Conservation (phyloP, 2,113 vertebrate species). For the Athene noctua region DNA sequence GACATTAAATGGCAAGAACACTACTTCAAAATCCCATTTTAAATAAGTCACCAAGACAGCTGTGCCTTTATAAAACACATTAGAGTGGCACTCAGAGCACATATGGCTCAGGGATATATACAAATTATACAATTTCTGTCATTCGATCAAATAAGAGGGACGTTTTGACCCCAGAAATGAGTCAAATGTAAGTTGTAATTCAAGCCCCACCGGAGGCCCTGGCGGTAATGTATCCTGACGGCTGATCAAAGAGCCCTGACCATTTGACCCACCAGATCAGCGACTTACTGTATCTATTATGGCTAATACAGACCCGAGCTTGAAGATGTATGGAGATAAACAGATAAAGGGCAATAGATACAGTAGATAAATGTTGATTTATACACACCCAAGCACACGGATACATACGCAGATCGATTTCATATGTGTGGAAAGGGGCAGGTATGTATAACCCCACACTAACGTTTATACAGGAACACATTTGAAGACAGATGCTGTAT, state of each 20-base stretch:
- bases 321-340: conserved; percentile 1
- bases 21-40: conserved; percentile 83
- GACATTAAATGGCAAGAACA: conserved; percentile 77
- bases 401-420: background rate
- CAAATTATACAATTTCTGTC: conserved; percentile 91
- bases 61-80: conserved; percentile 84
- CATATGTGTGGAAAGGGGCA: background rate
- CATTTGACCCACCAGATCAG: conserved; percentile 82
- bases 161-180: conserved; percentile 82
- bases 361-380: conserved; percentile 44
- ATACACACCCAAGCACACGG: background rate
- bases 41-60: conserved; percentile 84
- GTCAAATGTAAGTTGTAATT: conserved; percentile 87
- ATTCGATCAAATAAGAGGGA: conserved; percentile 87
- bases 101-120: conserved; percentile 87
- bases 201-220: conserved; percentile 81
- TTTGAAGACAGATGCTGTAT: background rate
- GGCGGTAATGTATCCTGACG: conserved; percentile 83
- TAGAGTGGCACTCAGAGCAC: conserved; percentile 84
- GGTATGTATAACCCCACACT: background rate
- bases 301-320: conserved; percentile 48
- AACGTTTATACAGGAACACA: fast-evolving
- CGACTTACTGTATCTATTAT: conserved; percentile 72
- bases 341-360: conserved; percentile 26
- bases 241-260: conserved; percentile 83